Evolutionary conservation across 2,888 invertebrate genomes (phyloP).

Genomic region (Drosophila rubida): DNA sequence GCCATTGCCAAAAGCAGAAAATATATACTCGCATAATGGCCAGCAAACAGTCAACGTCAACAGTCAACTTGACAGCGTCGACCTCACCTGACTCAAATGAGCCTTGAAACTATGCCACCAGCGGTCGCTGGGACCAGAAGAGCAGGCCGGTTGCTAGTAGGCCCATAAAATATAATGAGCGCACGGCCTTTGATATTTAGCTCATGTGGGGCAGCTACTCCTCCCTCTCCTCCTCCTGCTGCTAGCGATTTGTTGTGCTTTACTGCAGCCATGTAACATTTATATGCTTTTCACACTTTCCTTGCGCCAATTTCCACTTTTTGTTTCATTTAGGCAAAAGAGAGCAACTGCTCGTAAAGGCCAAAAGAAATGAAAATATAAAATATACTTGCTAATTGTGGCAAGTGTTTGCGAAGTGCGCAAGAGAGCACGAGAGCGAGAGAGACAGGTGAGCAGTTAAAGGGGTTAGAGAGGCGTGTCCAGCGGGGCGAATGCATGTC

Average conservation of each 20-base stretch:
- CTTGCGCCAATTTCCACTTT: slow-evolving; percentile 75
- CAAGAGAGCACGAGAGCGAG: not conserved
- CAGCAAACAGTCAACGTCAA: not conserved
- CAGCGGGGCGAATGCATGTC: slow-evolving; percentile 10
- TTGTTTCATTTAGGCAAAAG: slow-evolving; percentile 59
- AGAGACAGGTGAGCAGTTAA: not conserved
- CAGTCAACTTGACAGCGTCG: slow-evolving; percentile 54
- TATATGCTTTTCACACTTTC: slow-evolving; percentile 77
- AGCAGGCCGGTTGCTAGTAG: slow-evolving; percentile 32
- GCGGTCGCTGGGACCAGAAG: slow-evolving; percentile 12
- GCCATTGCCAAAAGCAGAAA: slow-evolving; percentile 32
- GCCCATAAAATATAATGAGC: slow-evolving; percentile 76
- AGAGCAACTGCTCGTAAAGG: slow-evolving; percentile 48
- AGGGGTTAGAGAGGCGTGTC: slow-evolving; percentile 41
- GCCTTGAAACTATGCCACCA: slow-evolving; percentile 65
- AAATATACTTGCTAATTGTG: slow-evolving; percentile 52
- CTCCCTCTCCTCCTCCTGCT: not conserved
- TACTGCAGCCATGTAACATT: slow-evolving; percentile 30
- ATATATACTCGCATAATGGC: not conserved
- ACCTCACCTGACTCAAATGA: slow-evolving; percentile 58
- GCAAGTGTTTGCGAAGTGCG: slow-evolving; percentile 17
- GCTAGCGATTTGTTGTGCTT: slow-evolving; percentile 36
- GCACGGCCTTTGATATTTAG: slow-evolving; percentile 75
- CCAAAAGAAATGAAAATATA: slow-evolving; percentile 61
- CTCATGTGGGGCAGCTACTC: slow-evolving; percentile 34